Base-by-base conservation (phyloP, 1,140 invertebrate species). In the Neelides sp. region DNA sequence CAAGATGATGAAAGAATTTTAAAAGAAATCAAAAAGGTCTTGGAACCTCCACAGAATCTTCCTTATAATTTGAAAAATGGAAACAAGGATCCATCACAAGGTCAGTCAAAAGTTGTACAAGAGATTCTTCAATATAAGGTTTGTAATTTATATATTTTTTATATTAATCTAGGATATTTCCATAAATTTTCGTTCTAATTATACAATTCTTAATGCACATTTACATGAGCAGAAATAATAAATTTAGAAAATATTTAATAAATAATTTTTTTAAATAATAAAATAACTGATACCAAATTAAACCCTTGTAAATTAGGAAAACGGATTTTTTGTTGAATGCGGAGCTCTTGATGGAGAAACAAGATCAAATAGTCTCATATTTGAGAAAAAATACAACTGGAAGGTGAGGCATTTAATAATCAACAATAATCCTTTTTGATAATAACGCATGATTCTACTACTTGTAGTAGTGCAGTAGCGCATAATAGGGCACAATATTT, bases 251-350 rank as follows among this genome's bases (percentile, higher is more conserved):
- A 10, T 43, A 7, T 32, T 12, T 46, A 22, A 30, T 46, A 46
- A 46, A 28, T 8, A 30, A 30, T 8, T 4, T 27, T 4, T 19
- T 10, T 26, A 8, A 10, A n/a, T 23, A 5, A 44, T 44, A 23
- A 44, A 19, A 26, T 12, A 15, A 17, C 23, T n/a, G n/a, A 23
- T 43, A 19, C n/a, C n/a, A n/a, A 45, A 19, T 12, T 45, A 30
- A 28, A 23, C 36, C 3, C 30, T 8, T 47, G 24, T 3, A 7
- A 35, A 8, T 46, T 51, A 71, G 69, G 65, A 35, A 52, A 65
- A 68, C 53, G 73, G 73, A n/a, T 72, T 73, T 60, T 73, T 72
- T 57, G 61, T 74, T 36, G 72, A 74, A 50, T 70, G 67, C 44
- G 72, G 73, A 8, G 73, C 71, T 13, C 63, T 70, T 10, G 69